Evolutionary conservation across 2,113 vertebrate species (phyloP).

Genomic region (Noturus placidus): DNA sequence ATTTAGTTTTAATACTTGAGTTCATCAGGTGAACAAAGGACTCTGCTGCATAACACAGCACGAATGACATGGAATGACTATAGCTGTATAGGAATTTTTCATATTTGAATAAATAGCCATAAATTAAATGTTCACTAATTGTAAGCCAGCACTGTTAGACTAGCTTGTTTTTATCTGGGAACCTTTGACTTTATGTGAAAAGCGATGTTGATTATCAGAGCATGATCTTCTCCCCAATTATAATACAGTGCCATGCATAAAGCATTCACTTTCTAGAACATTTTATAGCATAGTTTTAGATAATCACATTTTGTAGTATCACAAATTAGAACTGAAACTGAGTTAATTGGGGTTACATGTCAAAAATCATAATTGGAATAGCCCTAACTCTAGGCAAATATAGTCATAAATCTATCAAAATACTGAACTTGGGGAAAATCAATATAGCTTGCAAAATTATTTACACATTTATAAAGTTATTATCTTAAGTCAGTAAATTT

Average conservation of each 20-base stretch:
- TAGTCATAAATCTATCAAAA: neutral
- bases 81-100: conserved; percentile 11
- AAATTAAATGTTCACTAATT: neutral
- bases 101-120: conserved; percentile 4
- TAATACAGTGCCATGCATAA: neutral
- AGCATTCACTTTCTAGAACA: neutral
- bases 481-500: conserved; percentile 20
- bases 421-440: neutral
- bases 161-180: neutral
- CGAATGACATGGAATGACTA: conserved; percentile 12
- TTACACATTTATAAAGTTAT: neutral
- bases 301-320: neutral
- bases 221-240: neutral
- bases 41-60: neutral
- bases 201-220: neutral
- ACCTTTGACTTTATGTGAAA: neutral
- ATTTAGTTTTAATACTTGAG: neutral
- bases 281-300: neutral
- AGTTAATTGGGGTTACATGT: neutral
- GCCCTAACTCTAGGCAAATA: neutral
- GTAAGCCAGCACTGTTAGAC: neutral
- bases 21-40: conserved; percentile 27
- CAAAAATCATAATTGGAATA: neutral
- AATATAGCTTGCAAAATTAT: neutral
- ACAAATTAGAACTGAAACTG: neutral